phyloP scores from a whole-genome alignment of 2,888 invertebrate genomes.

The Eristalis arbustorum region DNA sequence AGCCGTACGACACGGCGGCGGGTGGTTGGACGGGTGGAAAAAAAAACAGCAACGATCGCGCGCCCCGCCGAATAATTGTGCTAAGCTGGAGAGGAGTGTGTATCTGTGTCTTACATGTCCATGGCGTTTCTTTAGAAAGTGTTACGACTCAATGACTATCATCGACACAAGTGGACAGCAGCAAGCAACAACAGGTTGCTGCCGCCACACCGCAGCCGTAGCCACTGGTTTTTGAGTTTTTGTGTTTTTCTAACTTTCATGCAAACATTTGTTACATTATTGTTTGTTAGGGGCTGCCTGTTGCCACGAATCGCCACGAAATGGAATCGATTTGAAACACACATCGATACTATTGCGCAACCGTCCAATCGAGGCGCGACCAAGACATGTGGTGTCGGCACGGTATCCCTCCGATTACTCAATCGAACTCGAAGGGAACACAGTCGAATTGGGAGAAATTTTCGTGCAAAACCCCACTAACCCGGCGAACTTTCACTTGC shows the following conservation, averaged over 20 bases:
- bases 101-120: slow-evolving; percentile 10
- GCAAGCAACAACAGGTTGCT: slow-evolving; percentile 49
- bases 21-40: slow-evolving; percentile 39
- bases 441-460: slow-evolving; percentile 49
- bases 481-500: slow-evolving; percentile 59
- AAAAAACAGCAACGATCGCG: slow-evolving; percentile 21
- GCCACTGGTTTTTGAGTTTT: neutral
- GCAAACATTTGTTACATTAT: slow-evolving; percentile 54
- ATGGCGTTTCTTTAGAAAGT: slow-evolving; percentile 52
- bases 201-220: neutral
- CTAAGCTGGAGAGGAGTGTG: neutral
- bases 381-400: neutral
- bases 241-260: slow-evolving; percentile 20
- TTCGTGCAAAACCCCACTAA: neutral
- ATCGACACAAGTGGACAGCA: slow-evolving; percentile 50
- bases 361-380: neutral
- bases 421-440: slow-evolving; percentile 39
- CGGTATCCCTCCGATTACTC: slow-evolving; percentile 26
- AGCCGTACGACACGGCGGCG: neutral
- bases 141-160: slow-evolving; percentile 56
- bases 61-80: slow-evolving; percentile 39
- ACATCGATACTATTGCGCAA: slow-evolving; percentile 41
- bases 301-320: neutral
- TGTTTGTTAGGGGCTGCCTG: slow-evolving; percentile 7
- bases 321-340: neutral